Evolutionary conservation across 2,888 invertebrate species (phyloP).

Genomic region (Agonum fuliginosum): DNA sequence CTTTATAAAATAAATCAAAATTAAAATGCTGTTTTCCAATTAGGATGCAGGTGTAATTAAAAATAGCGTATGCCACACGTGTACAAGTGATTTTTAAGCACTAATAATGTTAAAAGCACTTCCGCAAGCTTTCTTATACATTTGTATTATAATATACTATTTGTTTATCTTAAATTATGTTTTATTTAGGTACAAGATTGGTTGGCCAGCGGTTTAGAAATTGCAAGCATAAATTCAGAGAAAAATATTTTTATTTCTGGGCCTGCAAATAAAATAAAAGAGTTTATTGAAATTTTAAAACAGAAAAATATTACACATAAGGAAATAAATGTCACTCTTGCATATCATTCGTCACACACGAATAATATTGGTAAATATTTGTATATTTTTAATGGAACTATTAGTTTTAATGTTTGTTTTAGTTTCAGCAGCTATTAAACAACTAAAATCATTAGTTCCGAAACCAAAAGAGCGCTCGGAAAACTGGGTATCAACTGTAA

Average conservation of each 20-base stretch:
- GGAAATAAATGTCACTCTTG: conserved; percentile 85
- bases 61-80: no score
- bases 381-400: not conserved
- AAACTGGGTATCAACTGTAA: conserved; percentile 83
- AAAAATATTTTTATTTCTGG: conserved; percentile 93
- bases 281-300: conserved; percentile 79
- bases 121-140: no score
- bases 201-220: conserved; percentile 84
- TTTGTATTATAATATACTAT: no score
- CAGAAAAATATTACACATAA: conserved; percentile 81
- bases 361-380: conserved; percentile 76
- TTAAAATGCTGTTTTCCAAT: no score
- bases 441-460: conserved; percentile 79
- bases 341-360: conserved; percentile 88
- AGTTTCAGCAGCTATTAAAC: conserved; percentile 70
- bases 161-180: no score
- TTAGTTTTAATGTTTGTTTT: no score
- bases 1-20: no score
- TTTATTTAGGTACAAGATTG: conserved; percentile 74
- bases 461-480: conserved; percentile 80
- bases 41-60: no score
- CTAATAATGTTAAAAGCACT: no score
- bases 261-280: conserved; percentile 80
- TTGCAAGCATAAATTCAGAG: conserved; percentile 90
- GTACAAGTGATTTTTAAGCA: no score